phyloP scores from a whole-genome alignment of 2,113 vertebrate species.

The Probosciger aterrimus region DNA sequence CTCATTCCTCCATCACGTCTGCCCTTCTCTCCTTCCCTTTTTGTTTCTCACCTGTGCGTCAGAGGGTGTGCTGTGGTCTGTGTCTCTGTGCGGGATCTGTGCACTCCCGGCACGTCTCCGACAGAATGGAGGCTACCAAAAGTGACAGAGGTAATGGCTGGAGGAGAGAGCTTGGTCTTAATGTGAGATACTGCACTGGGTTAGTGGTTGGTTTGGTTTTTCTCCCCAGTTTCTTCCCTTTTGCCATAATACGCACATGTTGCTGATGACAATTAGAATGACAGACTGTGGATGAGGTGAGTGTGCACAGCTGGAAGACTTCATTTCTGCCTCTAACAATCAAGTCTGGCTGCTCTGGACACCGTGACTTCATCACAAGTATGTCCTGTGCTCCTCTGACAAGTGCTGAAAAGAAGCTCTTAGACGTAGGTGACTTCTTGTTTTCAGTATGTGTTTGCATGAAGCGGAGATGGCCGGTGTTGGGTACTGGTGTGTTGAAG shows the following conservation, averaged over 20 bases:
- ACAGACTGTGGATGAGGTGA: background rate
- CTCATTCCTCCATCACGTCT: constrained; percentile 71
- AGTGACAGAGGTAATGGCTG: constrained; percentile 1
- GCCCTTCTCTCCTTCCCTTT: constrained; percentile 52
- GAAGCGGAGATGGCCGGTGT: background rate
- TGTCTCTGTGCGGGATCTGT: constrained; percentile 60
- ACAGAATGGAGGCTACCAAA: background rate
- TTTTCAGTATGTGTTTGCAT: background rate
- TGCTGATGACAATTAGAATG: background rate
- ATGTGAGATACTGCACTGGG: background rate
- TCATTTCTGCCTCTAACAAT: background rate
- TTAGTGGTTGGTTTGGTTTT: background rate
- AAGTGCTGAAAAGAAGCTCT: background rate
- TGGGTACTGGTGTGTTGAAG: background rate
- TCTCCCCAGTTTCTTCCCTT: background rate
- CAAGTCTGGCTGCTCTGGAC: background rate
- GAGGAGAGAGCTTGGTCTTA: background rate
- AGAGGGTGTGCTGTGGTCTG: constrained; percentile 41
- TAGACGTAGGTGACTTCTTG: background rate
- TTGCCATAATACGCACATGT: background rate
- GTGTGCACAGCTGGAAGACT: background rate
- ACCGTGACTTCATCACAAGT: background rate
- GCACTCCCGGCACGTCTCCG: background rate
- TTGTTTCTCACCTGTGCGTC: constrained; percentile 59
- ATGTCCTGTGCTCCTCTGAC: background rate